phyloP scores from a whole-genome alignment of 2,113 vertebrate genomes.

The Cryptomyrus ogoouensis region DNA sequence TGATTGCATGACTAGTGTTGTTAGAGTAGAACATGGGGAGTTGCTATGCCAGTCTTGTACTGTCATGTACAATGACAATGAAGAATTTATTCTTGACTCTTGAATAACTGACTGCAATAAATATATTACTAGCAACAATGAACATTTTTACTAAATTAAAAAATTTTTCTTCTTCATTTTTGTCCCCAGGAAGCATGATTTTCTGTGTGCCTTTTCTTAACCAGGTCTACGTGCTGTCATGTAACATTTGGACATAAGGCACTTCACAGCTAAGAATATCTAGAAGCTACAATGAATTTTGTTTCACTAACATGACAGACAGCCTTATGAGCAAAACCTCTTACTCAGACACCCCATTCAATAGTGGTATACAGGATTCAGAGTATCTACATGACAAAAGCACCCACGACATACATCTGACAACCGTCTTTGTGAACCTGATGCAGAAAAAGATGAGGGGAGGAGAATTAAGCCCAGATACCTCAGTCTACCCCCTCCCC shows the following conservation, averaged over 20 bases:
- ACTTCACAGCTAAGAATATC: background rate
- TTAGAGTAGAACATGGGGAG: background rate
- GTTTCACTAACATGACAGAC: background rate
- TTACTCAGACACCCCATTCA: background rate
- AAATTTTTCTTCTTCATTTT: background rate
- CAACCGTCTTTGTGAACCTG: background rate
- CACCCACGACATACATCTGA: background rate
- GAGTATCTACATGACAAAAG: background rate
- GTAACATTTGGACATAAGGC: background rate
- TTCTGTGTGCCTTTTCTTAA: background rate
- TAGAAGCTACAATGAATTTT: background rate
- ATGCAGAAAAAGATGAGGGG: background rate
- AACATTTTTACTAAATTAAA: background rate
- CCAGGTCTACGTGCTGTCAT: background rate
- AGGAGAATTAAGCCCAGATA: background rate
- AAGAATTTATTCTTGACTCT: background rate
- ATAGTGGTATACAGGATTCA: background rate
- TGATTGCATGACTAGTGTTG: background rate
- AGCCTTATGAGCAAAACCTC: background rate
- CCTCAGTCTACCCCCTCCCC: background rate
- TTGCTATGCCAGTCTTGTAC: background rate
- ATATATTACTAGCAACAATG: background rate
- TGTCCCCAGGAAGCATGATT: background rate
- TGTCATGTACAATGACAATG: background rate
- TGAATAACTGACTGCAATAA: background rate